phyloP scores from a whole-genome alignment of 2,888 invertebrate genomes.

The Hydriomena furcata region DNA sequence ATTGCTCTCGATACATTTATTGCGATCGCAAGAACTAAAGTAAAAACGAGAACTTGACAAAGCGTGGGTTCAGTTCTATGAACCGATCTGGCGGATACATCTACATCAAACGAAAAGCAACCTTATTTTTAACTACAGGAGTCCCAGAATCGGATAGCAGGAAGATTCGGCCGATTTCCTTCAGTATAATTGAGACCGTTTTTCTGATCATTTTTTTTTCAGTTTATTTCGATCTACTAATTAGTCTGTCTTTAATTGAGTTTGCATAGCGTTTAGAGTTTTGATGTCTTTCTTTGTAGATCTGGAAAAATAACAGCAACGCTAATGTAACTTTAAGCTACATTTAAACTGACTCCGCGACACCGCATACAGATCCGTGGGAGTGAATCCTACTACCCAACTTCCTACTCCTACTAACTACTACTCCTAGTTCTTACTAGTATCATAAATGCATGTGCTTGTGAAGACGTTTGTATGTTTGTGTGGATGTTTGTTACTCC shows the following conservation, averaged over 20 bases:
- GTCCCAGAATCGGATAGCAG: background rate
- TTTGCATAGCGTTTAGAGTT: constrained; percentile 13
- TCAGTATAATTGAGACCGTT: constrained; percentile 25
- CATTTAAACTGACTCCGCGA: too few species aligned
- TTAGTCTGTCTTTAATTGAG: constrained; percentile 16
- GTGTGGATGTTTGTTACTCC: too few species aligned
- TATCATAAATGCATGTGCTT: too few species aligned
- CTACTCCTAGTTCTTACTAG: too few species aligned
- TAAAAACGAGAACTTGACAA: constrained; percentile 51
- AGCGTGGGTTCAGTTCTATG: constrained; percentile 68
- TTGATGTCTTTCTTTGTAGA: constrained; percentile 13
- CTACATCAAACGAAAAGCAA: background rate
- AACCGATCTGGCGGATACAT: constrained; percentile 49
- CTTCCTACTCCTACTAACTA: too few species aligned
- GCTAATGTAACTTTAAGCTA: background rate
- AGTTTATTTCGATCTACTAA: constrained; percentile 20
- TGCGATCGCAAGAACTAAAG: constrained; percentile 62
- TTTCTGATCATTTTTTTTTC: constrained; percentile 27
- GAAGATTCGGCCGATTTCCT: constrained; percentile 13
- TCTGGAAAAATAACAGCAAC: background rate
- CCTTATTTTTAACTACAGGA: background rate
- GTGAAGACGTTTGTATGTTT: too few species aligned
- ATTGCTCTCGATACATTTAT: constrained; percentile 54
- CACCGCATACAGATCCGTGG: too few species aligned
- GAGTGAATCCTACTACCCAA: too few species aligned